Conservation (phyloP, 2,888 invertebrate species). For the Petrolisthes manimaculis region DNA sequence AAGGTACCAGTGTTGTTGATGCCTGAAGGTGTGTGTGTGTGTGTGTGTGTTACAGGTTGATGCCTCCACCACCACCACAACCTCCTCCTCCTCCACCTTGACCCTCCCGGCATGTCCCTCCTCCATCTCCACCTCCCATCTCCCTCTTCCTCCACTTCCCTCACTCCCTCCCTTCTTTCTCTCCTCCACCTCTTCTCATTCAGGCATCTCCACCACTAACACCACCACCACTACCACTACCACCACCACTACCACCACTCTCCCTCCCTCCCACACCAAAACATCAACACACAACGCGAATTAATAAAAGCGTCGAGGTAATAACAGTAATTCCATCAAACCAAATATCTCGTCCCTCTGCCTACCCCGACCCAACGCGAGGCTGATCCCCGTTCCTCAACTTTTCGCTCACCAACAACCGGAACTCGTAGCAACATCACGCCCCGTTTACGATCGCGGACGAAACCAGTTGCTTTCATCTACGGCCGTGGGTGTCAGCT, state of each 20-base stretch:
- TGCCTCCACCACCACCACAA: no score
- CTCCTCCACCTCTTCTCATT: no score
- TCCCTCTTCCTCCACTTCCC: no score
- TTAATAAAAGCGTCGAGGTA: conserved; percentile 37
- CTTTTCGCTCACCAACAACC: conserved; percentile 40
- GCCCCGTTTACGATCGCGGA: conserved; percentile 16
- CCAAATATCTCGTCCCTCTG: conserved; percentile 44
- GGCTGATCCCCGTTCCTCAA: conserved; percentile 25
- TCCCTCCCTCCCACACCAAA: conserved; percentile 5
- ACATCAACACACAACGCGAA: conserved; percentile 27
- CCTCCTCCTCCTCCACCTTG: no score
- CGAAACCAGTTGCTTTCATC: conserved; percentile 17
- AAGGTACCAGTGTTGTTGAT: no score
- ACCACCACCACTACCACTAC: neutral
- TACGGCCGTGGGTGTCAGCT: conserved; percentile 41
- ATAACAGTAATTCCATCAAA: conserved; percentile 51
- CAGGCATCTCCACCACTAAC: neutral
- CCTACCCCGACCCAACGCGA: neutral
- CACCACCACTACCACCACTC: neutral
- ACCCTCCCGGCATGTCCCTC: no score
- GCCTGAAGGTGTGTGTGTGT: no score
- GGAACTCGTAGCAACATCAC: conserved; percentile 45
- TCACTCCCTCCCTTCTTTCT: no score
- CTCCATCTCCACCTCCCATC: no score
- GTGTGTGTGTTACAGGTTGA: no score